Conservation (phyloP, 2,797 vertebrate species). For the Myotis pilosus region DNA sequence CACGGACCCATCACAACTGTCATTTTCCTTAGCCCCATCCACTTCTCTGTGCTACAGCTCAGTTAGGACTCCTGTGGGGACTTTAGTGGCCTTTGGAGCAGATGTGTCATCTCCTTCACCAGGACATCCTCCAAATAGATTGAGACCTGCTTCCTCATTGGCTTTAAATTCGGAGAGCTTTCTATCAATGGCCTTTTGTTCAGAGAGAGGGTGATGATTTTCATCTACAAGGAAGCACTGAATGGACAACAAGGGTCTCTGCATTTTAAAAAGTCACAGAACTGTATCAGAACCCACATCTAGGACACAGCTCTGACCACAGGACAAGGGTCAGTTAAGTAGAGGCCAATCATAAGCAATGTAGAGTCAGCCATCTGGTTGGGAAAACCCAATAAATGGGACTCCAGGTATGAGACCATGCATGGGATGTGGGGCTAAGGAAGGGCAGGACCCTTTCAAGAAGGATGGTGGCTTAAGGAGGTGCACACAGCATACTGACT, state of each 20-base stretch:
- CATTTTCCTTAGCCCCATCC: background rate
- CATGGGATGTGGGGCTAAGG: rapidly evolving
- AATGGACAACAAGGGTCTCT: background rate
- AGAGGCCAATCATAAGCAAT: background rate
- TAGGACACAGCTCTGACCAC: background rate
- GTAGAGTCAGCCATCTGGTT: background rate
- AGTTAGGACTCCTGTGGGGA: background rate
- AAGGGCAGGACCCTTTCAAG: background rate
- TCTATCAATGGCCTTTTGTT: background rate
- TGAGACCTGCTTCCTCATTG: background rate
- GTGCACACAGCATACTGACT: no score
- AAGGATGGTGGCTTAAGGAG: background rate
- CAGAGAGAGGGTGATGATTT: background rate
- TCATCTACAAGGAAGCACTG: background rate
- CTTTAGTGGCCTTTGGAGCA: no score
- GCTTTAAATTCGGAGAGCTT: background rate
- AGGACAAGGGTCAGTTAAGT: background rate
- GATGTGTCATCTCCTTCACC: background rate
- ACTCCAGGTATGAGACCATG: no score
- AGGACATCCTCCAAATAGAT: background rate
- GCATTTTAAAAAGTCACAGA: background rate
- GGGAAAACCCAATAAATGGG: background rate
- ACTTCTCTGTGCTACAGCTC: no score
- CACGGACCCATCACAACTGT: background rate
- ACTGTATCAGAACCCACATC: background rate